Percentiles rank a stretch among this genome's conserved stretches.
phyloP scores from a whole-genome alignment of 2,888 invertebrate genomes.

The Macrophya annulata region DNA sequence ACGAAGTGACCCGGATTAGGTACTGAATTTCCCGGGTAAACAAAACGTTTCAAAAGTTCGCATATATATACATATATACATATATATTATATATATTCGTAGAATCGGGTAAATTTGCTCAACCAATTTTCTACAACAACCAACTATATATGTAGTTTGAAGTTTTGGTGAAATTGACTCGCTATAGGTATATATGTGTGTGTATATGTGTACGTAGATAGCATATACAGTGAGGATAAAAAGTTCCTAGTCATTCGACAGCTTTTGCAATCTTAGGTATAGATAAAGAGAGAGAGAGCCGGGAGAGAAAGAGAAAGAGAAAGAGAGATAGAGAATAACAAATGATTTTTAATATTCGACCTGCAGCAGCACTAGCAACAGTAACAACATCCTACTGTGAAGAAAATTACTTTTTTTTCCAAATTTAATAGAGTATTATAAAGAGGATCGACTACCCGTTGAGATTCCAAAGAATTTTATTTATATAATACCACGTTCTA shows the following conservation, averaged over 20 bases:
- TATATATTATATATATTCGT: not conserved
- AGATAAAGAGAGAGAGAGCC: not conserved
- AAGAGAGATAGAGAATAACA: not conserved
- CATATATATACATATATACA: not conserved
- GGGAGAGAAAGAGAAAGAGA: not conserved
- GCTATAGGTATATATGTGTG: not conserved
- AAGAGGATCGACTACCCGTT: constrained; percentile 21
- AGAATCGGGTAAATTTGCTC: constrained; percentile 23
- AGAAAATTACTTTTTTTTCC: constrained; percentile 30
- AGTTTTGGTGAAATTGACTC: constrained; percentile 31
- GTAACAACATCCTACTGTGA: constrained; percentile 34
- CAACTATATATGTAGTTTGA: not conserved
- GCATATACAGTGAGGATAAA: not conserved
- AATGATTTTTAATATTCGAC: constrained; percentile 33
- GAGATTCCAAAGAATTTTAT: constrained; percentile 20
- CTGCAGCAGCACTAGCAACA: not conserved
- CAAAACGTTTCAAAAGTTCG: constrained; percentile 26
- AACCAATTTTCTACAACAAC: constrained; percentile 8
- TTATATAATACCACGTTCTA: too few relatives aligned
- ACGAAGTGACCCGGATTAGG: not conserved
- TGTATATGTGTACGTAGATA: not conserved
- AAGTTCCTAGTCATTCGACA: constrained; percentile 29
- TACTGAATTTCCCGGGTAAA: constrained; percentile 19
- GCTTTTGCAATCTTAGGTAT: constrained; percentile 11
- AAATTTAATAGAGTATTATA: not conserved